Evolutionary conservation across 2,113 vertebrate species (phyloP), one percentile per base, ranked within the genome.

Genomic region (Hyla sarda): DNA sequence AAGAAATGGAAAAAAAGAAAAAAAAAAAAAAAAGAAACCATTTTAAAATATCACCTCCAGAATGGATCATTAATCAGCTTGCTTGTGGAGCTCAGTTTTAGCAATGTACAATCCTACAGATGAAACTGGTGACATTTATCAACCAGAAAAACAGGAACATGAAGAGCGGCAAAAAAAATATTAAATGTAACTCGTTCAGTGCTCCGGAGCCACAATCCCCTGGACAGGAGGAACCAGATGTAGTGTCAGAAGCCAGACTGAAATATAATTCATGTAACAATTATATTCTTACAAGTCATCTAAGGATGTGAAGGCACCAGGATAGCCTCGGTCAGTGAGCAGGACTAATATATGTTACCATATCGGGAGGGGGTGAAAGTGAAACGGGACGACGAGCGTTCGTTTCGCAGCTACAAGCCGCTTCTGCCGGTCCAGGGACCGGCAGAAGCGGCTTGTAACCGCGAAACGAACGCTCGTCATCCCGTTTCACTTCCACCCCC

Each of bases 101-200:
- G 82, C 77, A 58, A 58, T 82, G 56, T 79, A 76, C 87, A 56
- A 80, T 74, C 32, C 76, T 78, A 85, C 75, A 32, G 76, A 81
- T 81, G 78, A 88, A 77, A 82, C 82, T 69, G 79, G 83, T 82
- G 72, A 85, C 82, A 88, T 88, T 89, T 78, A 80, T 87, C 88
- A 88, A 83, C 32, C 75, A 62, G 56, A 28, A 74, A 50, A 79
- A 87, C 79, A 89, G 84, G 73, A 87, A 85, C 72, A 71, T 28
- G 37, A 69, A 79, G 47, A 52, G 30, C 19, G 19, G 50, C 34
- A 45, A 80, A 65, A 69, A 85, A 83, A 88, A 76, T 82, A 80
- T 87, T 78, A 82, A 87, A 73, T 87, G 75, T 50, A 75, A 88
- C 85, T 82, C 85, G 82, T 88, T 87, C 80, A 78, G 72, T 82